These are phyloP conservation scores for Corvus moneduloides DNA, from an alignment of 2,113 vertebrate genomes.

Conservation along the genomic window DNA sequence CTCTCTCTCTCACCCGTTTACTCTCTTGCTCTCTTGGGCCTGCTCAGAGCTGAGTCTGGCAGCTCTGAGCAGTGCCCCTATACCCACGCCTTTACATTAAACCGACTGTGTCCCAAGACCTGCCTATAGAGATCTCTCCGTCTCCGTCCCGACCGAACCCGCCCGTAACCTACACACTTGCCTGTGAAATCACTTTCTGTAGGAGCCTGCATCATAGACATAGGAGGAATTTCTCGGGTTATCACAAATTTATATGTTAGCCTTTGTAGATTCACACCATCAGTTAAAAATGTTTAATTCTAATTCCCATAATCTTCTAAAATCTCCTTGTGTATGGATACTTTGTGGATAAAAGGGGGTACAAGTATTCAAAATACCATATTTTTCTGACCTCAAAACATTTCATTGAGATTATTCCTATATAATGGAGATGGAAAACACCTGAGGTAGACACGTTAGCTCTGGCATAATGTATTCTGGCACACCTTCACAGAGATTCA, in stretches of 20 bases:
- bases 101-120: no score
- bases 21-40: no score
- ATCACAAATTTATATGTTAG: neutral
- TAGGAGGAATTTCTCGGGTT: neutral
- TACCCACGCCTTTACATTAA: no score
- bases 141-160: no score
- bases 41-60: no score
- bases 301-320: neutral
- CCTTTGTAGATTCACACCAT: neutral
- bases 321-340: neutral
- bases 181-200: neutral
- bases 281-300: neutral
- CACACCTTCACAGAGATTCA: neutral
- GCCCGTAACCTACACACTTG: neutral
- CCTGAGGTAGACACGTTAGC: neutral
- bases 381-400: neutral
- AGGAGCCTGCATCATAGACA: neutral
- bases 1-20: no score
- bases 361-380: fast-evolving
- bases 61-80: no score
- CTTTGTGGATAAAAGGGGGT: neutral
- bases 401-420: neutral
- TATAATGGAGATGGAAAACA: neutral
- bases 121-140: no score
- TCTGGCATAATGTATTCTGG: neutral